Evolutionary conservation across 1,140 invertebrate species (phyloP).

Genomic region (Dinoponera quadriceps): DNA sequence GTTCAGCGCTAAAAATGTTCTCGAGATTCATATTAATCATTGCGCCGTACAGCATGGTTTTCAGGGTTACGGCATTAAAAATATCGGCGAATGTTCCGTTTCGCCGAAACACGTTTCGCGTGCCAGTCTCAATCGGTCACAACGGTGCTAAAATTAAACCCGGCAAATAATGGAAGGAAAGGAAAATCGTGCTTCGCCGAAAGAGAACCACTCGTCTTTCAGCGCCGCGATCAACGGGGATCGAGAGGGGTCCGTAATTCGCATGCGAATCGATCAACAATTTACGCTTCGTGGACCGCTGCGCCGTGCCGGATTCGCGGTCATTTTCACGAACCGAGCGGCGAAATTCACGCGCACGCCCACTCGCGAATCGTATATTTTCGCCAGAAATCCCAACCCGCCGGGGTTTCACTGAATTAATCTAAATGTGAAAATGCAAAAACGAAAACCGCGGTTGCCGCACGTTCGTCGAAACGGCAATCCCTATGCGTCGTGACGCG

Average conservation of each 20-base stretch:
- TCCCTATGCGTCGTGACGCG: too few relatives aligned
- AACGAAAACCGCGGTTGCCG: background rate
- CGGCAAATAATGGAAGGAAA: background rate
- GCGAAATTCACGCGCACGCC: conserved; percentile 6
- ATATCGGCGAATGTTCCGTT: background rate
- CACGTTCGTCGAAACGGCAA: conserved; percentile 5
- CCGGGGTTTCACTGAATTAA: conserved; percentile 24
- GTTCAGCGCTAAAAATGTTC: too few relatives aligned
- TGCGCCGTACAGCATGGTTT: background rate
- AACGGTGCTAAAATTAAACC: conserved; percentile 29
- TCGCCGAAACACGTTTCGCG: too few relatives aligned
- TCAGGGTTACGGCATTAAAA: conserved; percentile 18
- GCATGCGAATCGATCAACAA: conserved; percentile 1
- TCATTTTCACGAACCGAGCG: conserved; percentile 8
- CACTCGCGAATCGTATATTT: background rate
- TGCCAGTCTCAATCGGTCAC: background rate
- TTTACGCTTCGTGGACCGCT: background rate
- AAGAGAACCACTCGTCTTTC: background rate
- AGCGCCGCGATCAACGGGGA: background rate
- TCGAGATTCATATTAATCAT: background rate
- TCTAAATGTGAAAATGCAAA: background rate
- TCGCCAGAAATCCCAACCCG: background rate
- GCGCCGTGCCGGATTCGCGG: background rate
- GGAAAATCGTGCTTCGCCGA: background rate
- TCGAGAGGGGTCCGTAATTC: background rate